Evolutionary conservation across 1,140 invertebrate species (phyloP), one percentile per base, ranked within the genome.

Genomic region (Solenopsis invicta): DNA sequence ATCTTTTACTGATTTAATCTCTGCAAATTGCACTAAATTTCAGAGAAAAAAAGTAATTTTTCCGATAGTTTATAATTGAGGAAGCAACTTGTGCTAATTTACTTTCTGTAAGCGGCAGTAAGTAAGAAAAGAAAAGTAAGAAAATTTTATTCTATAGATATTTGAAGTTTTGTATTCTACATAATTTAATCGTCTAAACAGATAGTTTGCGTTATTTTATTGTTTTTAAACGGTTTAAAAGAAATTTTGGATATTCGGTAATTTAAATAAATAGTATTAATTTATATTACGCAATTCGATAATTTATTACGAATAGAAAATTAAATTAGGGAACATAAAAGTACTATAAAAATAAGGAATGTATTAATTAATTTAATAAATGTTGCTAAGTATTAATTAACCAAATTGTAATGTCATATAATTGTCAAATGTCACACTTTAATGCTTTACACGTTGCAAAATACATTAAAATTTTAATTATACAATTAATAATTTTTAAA

Each of bases 391-490:
- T 24, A 13, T 71, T 66, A 9, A 71, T 48, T 71, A 21, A 3
- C 21, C 48, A 24, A 48, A 48, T 71, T 45, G n/a, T n/a, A 48
- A 71, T 71, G 45, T 69, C 13, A 9, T 48, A 52, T 4, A 54
- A 34, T 34, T 74, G 34, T 74, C 37, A 34, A 29, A 29, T 2
- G 0, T 29, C 13, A 48, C 18, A 48, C 18, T 34, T 34, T 21
- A 34, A 34, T 4, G 29, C 10, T 52, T 72, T 29, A 34, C 16
- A 72, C 10, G 12, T 69, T 29, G 10, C 10, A 37, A 12, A 34
- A 75, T 16, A n/a, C 9, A 18, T 76, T 45, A 52, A 59, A 45
- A 76, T 45, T 76, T 45, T 61, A 45, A 76, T 59, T 41, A 45
- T 24, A 61, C 9, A 6, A 61, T 45, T 61, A 16, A 16, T 29